Percentiles rank a stretch among this genome's conserved stretches.
These are phyloP conservation scores for Xenops minutus DNA, from an alignment of 2,797 vertebrate species.

Conservation along the genomic window DNA sequence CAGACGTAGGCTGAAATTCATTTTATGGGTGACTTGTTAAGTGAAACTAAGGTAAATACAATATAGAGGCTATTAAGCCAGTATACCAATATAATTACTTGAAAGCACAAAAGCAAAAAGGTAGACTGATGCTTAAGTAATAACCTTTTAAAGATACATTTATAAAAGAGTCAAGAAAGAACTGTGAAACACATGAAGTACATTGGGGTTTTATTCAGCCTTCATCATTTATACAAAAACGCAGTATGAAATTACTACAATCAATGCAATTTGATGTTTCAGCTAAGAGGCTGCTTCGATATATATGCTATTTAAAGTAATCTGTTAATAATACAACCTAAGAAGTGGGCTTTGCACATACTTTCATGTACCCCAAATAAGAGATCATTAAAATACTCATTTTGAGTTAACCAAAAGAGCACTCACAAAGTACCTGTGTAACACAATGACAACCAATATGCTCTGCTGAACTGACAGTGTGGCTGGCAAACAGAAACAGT, in stretches of 20 bases:
- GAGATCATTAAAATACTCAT: not conserved
- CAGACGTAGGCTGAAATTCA: not conserved
- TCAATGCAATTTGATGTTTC: constrained; percentile 3
- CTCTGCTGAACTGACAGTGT: not conserved
- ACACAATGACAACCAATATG: not conserved
- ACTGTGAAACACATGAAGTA: not conserved
- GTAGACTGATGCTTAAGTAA: not conserved
- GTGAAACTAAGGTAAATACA: not conserved
- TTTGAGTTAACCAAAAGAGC: not conserved
- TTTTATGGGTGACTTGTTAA: constrained; percentile 19
- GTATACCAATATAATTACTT: not conserved
- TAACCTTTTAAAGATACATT: not conserved
- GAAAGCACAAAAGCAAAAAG: not conserved
- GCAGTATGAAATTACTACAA: not conserved
- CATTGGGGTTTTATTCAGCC: not conserved
- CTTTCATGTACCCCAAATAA: not conserved
- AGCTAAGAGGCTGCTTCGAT: not conserved
- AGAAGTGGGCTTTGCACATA: not conserved
- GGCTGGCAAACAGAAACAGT: not conserved
- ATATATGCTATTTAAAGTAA: constrained; percentile 11
- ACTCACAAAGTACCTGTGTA: not conserved
- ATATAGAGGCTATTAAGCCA: not conserved
- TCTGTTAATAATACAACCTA: not conserved
- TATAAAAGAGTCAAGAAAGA: not conserved
- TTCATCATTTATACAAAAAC: constrained; percentile 22